A percentile compares a stretch with the other conserved stretches of the same genome.
Evolutionary conservation across 2,888 invertebrate genomes (phyloP).

Genomic region (Andrena haemorrhoa): DNA sequence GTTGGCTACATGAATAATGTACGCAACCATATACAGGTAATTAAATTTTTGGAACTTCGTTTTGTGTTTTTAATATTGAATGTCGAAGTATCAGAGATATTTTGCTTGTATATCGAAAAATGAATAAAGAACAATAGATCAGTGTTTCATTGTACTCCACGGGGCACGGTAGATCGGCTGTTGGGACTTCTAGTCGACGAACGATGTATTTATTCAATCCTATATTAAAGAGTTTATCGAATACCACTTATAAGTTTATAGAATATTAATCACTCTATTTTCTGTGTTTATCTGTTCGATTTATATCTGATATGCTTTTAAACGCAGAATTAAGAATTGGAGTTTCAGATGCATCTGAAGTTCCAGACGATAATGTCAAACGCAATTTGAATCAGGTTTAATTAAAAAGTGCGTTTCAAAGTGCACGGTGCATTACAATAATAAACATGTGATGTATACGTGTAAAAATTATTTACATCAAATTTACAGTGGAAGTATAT

Average conservation of each 20-base stretch:
- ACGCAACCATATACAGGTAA: too few species aligned
- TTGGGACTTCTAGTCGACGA: slow-evolving; percentile 21
- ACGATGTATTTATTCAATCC: slow-evolving; percentile 23
- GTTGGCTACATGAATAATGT: too few species aligned
- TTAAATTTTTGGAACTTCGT: background rate
- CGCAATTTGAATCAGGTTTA: background rate
- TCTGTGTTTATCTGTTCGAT: background rate
- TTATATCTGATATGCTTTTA: background rate
- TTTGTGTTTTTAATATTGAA: background rate
- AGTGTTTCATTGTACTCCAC: slow-evolving; percentile 9
- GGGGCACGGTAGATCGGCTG: slow-evolving; percentile 20
- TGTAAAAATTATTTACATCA: slow-evolving; percentile 67
- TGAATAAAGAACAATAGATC: slow-evolving; percentile 22
- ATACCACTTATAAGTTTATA: slow-evolving; percentile 36
- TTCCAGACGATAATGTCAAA: background rate
- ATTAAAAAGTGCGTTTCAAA: slow-evolving; percentile 53
- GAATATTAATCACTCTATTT: background rate
- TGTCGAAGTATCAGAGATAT: background rate
- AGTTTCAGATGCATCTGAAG: background rate
- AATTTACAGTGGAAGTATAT: slow-evolving; percentile 60
- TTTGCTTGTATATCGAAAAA: background rate
- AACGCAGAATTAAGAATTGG: background rate
- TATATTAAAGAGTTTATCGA: slow-evolving; percentile 55
- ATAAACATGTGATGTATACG: slow-evolving; percentile 61
- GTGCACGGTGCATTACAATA: slow-evolving; percentile 64